Conservation (phyloP, 2,888 invertebrate species). For the Gryllus longicercus region DNA sequence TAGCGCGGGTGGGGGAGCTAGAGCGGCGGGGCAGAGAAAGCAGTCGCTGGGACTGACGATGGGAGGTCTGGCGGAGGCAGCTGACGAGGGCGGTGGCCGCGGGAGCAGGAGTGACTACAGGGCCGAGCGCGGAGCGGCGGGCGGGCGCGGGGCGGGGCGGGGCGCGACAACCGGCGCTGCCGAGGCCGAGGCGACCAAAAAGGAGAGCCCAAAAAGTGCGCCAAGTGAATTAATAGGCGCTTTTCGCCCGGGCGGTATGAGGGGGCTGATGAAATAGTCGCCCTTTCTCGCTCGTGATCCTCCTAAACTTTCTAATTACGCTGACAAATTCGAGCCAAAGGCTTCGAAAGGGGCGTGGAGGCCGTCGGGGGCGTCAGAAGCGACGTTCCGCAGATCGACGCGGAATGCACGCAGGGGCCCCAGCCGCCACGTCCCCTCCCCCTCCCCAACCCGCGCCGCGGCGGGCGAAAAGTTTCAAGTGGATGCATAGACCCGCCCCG, state of each 20-base stretch:
- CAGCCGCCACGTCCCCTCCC: no score
- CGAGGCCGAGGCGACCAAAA: background rate
- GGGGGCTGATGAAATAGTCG: conserved; percentile 11
- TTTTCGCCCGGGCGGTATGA: background rate
- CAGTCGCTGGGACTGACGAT: no score
- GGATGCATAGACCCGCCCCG: no score
- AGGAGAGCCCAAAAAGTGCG: background rate
- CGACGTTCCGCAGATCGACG: background rate
- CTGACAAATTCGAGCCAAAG: conserved; percentile 7
- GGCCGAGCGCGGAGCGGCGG: background rate
- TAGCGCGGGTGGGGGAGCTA: no score
- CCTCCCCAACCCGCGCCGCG: no score
- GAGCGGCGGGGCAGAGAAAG: no score
- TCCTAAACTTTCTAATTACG: conserved; percentile 17
- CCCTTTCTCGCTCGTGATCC: background rate
- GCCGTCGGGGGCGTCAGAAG: background rate
- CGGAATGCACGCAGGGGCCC: no score
- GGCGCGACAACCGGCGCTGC: background rate
- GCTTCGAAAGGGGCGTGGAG: background rate
- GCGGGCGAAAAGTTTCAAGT: no score
- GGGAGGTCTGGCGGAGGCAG: no score
- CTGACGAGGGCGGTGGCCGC: no score
- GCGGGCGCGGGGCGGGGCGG: background rate
- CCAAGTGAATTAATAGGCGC: conserved; percentile 17
- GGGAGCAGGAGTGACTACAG: no score